phyloP scores from a whole-genome alignment of 2,888 invertebrate species.

The Watsonalla cultraria region DNA sequence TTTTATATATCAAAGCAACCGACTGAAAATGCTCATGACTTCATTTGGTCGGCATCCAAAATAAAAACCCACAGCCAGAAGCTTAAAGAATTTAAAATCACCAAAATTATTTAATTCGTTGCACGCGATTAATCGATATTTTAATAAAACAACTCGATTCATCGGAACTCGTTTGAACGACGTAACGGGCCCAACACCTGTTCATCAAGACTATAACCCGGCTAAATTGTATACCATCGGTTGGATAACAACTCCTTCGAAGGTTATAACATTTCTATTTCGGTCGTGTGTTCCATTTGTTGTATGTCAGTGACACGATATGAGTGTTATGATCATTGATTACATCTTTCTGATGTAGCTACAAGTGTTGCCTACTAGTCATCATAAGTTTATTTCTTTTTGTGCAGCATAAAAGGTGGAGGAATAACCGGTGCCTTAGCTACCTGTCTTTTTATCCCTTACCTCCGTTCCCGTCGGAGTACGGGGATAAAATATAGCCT shows the following conservation, averaged over 20 bases:
- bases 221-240: constrained; percentile 12
- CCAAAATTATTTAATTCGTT: constrained; percentile 12
- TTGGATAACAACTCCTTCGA: neutral
- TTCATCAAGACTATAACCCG: constrained; percentile 28
- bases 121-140: constrained; percentile 24
- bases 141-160: constrained; percentile 32
- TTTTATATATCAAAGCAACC: too few species aligned
- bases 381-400: constrained; percentile 1
- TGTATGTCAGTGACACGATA: constrained; percentile 33
- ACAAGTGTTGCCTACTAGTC: neutral
- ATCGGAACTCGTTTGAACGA: constrained; percentile 38
- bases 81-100: neutral
- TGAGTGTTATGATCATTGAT: constrained; percentile 24
- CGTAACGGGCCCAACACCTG: constrained; percentile 54
- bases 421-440: too few species aligned
- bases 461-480: too few species aligned
- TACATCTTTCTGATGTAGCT: constrained; percentile 26
- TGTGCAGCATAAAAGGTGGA: too few species aligned
- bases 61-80: neutral
- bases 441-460: too few species aligned
- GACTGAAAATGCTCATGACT: too few species aligned
- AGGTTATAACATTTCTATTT: constrained; percentile 6
- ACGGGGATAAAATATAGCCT: too few species aligned
- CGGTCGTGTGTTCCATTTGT: constrained; percentile 11
- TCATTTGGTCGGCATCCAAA: neutral